These are phyloP conservation scores for Aegithalos caudatus DNA, from an alignment of 2,113 vertebrate species.

Conservation along the genomic window DNA sequence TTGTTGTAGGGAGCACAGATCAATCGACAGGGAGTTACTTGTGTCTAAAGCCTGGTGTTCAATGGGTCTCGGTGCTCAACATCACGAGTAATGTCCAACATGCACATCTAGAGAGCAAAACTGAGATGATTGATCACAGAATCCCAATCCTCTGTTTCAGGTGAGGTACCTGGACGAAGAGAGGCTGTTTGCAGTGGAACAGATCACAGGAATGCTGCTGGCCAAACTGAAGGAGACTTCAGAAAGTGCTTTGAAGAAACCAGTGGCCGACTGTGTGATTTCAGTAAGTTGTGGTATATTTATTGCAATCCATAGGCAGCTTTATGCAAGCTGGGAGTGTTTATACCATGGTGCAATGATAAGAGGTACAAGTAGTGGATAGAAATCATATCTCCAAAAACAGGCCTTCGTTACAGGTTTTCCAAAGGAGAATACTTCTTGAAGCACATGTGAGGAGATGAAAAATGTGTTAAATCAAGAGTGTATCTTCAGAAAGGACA, in stretches of 20 bases:
- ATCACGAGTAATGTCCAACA: rapidly evolving
- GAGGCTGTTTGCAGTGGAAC: slow-evolving; percentile 90
- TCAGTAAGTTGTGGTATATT: slow-evolving; percentile 77
- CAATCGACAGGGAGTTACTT: rapidly evolving
- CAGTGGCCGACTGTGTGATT: slow-evolving; percentile 94
- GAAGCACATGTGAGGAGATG: not conserved
- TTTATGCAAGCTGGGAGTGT: not conserved
- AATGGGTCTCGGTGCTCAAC: not conserved
- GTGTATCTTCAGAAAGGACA: not conserved
- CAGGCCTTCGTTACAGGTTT: not conserved
- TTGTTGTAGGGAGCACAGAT: not conserved
- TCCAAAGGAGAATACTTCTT: not conserved
- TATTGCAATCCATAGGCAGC: not conserved
- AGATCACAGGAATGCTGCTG: slow-evolving; percentile 90
- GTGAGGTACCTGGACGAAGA: slow-evolving; percentile 92
- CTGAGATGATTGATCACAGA: not conserved
- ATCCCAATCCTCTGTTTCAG: slow-evolving; percentile 61
- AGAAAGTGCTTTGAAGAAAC: slow-evolving; percentile 92
- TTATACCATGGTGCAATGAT: not conserved
- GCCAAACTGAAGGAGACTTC: slow-evolving; percentile 94
- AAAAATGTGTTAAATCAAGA: not conserved
- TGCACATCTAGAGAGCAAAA: not conserved
- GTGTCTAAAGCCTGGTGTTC: not conserved
- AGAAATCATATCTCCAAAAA: not conserved
- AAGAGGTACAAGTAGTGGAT: not conserved